Evolutionary conservation across 2,888 invertebrate genomes (phyloP), one percentile per base, ranked within the genome.

Genomic region (Galeopsomyia nigrocyanea): DNA sequence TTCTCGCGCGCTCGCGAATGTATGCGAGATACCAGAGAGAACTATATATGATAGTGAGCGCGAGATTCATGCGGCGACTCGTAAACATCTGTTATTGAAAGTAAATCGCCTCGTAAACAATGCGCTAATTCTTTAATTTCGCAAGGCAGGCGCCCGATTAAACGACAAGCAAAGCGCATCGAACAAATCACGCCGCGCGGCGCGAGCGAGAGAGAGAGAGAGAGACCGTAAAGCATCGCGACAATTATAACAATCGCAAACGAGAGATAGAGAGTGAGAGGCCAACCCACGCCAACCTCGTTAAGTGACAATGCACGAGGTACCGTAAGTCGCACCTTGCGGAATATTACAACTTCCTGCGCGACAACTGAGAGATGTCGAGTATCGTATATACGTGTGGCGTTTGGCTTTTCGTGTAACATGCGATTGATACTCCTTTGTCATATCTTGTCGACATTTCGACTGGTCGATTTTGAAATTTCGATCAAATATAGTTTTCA

Each of bases 261-360:
- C 16, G 22, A 21, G 26, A 19, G 46, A 21, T 3, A 47, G 26
- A 39, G 64, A 55, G 17, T 0, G 51, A 61, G 53, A 61, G 57
- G 74, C 58, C 39, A 6, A 39, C 72, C 63, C 64, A 62, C 72
- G 63, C 72, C 39, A 80, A 80, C 79, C 82, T 85, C 83, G 85
- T 85, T 85, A 84, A 85, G 79, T 84, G 84, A 84, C 83, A 84
- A 84, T 85, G 71, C 75, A 72, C 81, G 80, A 79, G 80, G 80
- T 80, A 82, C 77, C 71, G 67, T 71, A 10, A 39, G 39, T 39
- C 39, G 21, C 31, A 75, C 39, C 39, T 77, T 77, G 71, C 71
- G 70, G 76, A 77, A 77, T 76, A 71, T 76, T 74, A 77, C 74
- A 74, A 78, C 76, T 74, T 74, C 74, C 71, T 60, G 67, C 39